Percentiles rank a stretch among this genome's conserved stretches.
These are phyloP conservation scores for Nesoenas mayeri DNA, from an alignment of 2,113 vertebrate species.

Conservation along the genomic window DNA sequence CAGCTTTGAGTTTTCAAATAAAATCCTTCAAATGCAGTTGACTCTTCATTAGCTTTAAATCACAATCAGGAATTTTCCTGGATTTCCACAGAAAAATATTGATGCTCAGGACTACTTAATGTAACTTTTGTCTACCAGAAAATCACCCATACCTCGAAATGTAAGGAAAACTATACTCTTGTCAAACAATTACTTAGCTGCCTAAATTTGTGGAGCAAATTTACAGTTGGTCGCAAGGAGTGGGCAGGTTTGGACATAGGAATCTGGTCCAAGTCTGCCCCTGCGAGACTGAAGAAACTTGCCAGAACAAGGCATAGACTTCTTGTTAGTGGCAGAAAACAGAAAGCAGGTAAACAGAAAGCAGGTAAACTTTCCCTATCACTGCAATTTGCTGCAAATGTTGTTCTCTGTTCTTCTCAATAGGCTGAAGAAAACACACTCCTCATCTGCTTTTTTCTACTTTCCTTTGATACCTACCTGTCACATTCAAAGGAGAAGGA, in stretches of 20 bases:
- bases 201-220: neutral
- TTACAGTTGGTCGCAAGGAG: neutral
- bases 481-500: neutral
- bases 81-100: neutral
- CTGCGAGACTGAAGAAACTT: neutral
- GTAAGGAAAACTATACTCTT: neutral
- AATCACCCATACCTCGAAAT: neutral
- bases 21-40: neutral
- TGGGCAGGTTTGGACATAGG: neutral
- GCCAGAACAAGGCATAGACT: neutral
- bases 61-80: neutral
- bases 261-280: neutral
- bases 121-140: neutral
- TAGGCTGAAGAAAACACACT: fast-evolving
- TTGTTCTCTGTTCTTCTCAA: neutral
- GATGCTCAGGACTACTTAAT: neutral
- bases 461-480: neutral
- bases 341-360: neutral
- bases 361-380: neutral
- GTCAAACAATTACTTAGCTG: neutral
- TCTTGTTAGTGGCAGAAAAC: neutral
- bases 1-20: neutral
- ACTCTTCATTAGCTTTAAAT: neutral
- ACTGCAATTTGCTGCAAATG: neutral
- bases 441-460: neutral